Evolutionary conservation across 2,113 vertebrate genomes (phyloP).

Genomic region (Heterochromis multidens): DNA sequence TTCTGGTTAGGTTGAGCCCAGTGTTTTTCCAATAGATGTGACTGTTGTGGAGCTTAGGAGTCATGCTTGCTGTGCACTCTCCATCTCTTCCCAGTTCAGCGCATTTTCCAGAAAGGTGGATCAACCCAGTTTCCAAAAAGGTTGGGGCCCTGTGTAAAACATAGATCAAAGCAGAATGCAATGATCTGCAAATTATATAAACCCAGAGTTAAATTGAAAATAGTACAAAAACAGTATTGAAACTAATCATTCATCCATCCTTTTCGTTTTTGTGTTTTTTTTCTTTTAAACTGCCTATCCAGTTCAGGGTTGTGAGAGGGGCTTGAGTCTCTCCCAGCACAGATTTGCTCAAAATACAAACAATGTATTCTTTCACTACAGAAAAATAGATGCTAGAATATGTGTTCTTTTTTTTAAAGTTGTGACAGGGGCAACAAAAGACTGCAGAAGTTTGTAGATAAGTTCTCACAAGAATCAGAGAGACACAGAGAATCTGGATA

Average conservation of each 20-base stretch:
- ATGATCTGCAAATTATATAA: neutral
- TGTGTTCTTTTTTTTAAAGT: neutral
- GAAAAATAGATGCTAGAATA: neutral
- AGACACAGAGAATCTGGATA: neutral
- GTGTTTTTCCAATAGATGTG: neutral
- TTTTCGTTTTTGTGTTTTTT: too few species aligned
- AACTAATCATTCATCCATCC: neutral
- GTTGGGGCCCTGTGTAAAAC: neutral
- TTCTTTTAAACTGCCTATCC: neutral
- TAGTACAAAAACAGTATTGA: neutral
- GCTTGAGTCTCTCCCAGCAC: neutral
- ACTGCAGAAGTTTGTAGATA: too few species aligned
- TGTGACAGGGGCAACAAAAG: neutral
- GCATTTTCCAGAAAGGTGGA: too few species aligned
- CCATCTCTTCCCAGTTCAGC: too few species aligned
- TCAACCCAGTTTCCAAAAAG: neutral
- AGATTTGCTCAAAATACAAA: neutral
- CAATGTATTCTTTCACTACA: neutral
- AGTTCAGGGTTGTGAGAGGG: neutral
- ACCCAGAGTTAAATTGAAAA: neutral
- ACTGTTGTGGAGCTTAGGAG: too few species aligned
- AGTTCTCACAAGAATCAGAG: neutral
- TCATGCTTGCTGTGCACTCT: too few species aligned
- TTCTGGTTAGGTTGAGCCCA: neutral
- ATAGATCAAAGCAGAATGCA: neutral